Percentiles rank a stretch among this genome's conserved stretches.
Evolutionary conservation across 2,797 vertebrate genomes (phyloP).

Genomic region (Halcyon leucocephala): DNA sequence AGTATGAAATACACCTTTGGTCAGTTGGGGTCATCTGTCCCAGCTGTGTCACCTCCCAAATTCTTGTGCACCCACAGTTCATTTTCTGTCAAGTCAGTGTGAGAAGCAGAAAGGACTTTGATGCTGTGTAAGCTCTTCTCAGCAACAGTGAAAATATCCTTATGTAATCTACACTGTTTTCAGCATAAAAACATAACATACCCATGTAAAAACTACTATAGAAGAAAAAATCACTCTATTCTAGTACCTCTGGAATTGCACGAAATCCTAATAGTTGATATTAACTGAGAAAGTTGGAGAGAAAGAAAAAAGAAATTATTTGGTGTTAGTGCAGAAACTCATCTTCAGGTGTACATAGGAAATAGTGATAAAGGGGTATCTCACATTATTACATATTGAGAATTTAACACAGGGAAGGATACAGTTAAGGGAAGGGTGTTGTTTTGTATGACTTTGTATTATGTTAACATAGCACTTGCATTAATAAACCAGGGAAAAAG

Average conservation of each 20-base stretch:
- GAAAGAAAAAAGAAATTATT: rapidly evolving
- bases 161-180: neutral
- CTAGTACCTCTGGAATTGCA: neutral
- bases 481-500: neutral
- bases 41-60: rapidly evolving
- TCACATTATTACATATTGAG: neutral
- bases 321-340: neutral
- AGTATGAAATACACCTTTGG: too few species aligned
- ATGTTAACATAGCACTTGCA: neutral
- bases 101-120: neutral
- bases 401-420: neutral
- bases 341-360: neutral
- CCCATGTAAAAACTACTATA: neutral
- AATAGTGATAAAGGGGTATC: neutral
- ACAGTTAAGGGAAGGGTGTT: neutral
- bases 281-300: neutral
- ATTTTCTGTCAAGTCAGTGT: rapidly evolving
- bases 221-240: neutral
- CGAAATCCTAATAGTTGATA: neutral
- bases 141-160: neutral
- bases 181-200: neutral
- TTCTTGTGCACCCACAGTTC: rapidly evolving
- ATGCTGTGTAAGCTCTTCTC: neutral
- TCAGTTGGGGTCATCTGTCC: neutral
- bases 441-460: neutral